Evolutionary conservation across 1,140 invertebrate genomes (phyloP), one percentile per base, ranked within the genome.

Genomic region (Drosophila bocqueti): DNA sequence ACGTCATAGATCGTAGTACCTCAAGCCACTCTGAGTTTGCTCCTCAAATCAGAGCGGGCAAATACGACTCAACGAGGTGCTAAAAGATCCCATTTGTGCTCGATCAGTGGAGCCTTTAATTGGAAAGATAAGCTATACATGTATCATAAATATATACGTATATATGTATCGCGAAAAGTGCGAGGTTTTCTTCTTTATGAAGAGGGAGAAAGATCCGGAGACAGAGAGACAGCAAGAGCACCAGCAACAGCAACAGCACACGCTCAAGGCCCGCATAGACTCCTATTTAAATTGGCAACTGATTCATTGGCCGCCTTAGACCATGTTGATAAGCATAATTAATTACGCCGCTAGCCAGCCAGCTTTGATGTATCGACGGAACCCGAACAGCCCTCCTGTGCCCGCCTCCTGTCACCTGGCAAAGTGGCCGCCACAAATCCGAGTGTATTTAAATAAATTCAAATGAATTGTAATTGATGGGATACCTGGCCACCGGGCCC

Each of bases 361-460:
- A 43, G 62, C 84, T 89, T 87, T 87, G 84, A 87, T 87, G 81
- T 84, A 87, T 87, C 83, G 83, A 67, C 47, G 45, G 36, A 31
- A 29, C 63, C 49, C 49, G 43, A 26, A 24, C 21, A 24, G 45
- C 21, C 3, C 21, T n/a, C 34, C 49, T 40, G 9, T 38, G 13
- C 31, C 5, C 57, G n/a, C 49, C 45, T 55, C 52, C 54, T 38
- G 62, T 64, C 68, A 64, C 36, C 46, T 24, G 45, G 10, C 34
- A 72, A 79, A 57, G 46, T 55, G 43, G 34, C 49, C 64, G 81
- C 72, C 63, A 50, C 46, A 79, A 74, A 81, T 87, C 81, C 77
- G 55, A 89, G 84, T 87, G 84, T 84, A 87, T 87, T 90, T 87
- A 87, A 87, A 87, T 87, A 87, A 87, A 89, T 87, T 83, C 69